A percentile compares a stretch with the other conserved stretches of the same genome.
phyloP scores from a whole-genome alignment of 2,113 vertebrate genomes.

The Oncorhynchus nerka region DNA sequence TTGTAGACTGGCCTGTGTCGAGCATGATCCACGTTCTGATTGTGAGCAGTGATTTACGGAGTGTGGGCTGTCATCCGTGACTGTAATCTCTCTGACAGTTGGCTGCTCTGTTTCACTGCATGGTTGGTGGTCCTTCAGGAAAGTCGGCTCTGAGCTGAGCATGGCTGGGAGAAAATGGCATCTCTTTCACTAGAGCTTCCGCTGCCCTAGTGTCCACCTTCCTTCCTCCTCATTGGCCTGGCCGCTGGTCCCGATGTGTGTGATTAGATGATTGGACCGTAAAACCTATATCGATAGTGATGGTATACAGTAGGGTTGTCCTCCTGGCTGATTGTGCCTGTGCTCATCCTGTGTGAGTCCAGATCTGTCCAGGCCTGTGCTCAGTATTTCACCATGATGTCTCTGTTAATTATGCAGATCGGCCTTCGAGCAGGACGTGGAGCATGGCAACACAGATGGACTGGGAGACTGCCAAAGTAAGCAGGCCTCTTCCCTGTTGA shows the following conservation, averaged over 20 bases:
- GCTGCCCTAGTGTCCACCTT: not conserved
- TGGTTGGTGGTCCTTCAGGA: slow-evolving; percentile 66
- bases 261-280: not conserved
- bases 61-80: no score
- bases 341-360: not conserved
- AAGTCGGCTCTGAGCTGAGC: slow-evolving; percentile 16
- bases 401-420: slow-evolving; percentile 83
- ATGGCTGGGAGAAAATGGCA: no score
- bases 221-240: not conserved
- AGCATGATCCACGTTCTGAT: no score
- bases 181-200: no score
- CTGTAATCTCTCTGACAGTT: slow-evolving; percentile 67
- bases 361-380: not conserved
- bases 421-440: slow-evolving; percentile 95
- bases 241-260: not conserved
- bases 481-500: slow-evolving; percentile 46
- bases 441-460: slow-evolving; percentile 96
- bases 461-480: slow-evolving; percentile 99
- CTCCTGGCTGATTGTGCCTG: not conserved
- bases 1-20: not conserved
- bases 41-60: no score
- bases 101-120: slow-evolving; percentile 69
- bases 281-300: not conserved
- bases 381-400: slow-evolving; percentile 69
- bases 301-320: not conserved